Evolutionary conservation across 2,888 invertebrate genomes (phyloP).

Genomic region (Tenodera sinensis): DNA sequence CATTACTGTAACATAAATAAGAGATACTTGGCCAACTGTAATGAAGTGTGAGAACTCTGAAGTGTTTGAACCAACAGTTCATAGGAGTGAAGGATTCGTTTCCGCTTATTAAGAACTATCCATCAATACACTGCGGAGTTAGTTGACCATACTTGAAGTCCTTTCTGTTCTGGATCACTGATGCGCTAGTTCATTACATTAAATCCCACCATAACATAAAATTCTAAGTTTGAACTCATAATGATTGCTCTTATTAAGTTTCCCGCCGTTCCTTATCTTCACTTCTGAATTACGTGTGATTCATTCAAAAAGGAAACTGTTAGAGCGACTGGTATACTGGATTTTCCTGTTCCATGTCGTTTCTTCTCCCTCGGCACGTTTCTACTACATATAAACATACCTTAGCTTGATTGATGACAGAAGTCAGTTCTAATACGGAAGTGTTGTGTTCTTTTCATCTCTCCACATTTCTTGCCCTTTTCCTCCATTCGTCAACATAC

Average conservation of each 20-base stretch:
- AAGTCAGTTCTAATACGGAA: neutral
- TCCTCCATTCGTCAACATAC: neutral
- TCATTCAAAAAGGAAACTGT: constrained; percentile 3
- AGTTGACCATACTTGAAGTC: too few species aligned
- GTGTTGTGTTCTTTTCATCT: neutral
- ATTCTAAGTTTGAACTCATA: too few species aligned
- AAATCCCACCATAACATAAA: too few species aligned
- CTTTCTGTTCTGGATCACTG: too few species aligned
- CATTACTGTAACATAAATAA: too few species aligned
- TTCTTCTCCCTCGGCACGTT: neutral
- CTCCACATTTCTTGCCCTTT: neutral
- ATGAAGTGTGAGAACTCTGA: too few species aligned
- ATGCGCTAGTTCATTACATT: too few species aligned
- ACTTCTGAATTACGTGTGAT: neutral
- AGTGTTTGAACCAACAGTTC: too few species aligned
- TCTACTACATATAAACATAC: neutral
- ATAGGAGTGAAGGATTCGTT: too few species aligned
- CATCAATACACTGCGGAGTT: too few species aligned
- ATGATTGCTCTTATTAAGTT: neutral
- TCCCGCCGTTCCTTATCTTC: neutral
- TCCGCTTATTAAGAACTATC: too few species aligned
- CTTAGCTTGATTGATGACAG: neutral
- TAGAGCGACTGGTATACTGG: neutral
- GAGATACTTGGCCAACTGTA: too few species aligned
- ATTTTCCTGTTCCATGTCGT: neutral